Conservation (phyloP, 2,113 vertebrate genomes). For the Anoplopoma fimbria region DNA sequence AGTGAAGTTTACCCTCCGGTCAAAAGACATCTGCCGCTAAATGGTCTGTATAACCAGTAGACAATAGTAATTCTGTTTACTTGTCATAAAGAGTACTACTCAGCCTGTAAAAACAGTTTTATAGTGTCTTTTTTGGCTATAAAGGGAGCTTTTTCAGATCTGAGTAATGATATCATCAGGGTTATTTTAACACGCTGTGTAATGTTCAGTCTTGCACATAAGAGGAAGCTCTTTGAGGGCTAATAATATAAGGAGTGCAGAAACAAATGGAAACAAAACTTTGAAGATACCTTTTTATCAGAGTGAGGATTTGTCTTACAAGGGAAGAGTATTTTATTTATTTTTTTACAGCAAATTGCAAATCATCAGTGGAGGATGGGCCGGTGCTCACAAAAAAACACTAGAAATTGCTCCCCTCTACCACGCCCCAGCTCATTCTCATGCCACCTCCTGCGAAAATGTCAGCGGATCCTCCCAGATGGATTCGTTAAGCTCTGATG, state of each 20-base stretch:
- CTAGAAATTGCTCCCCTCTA: background rate
- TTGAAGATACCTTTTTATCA: background rate
- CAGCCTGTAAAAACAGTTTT: background rate
- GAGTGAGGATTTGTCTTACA: background rate
- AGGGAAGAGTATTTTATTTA: background rate
- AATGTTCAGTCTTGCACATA: background rate
- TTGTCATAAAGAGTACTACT: too few relatives aligned
- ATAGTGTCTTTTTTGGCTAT: background rate
- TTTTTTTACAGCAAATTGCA: conserved; percentile 5
- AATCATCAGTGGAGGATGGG: background rate
- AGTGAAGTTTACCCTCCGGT: conserved; percentile 5
- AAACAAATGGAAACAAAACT: background rate
- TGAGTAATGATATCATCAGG: background rate
- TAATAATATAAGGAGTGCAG: background rate
- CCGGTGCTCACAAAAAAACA: conserved; percentile 25
- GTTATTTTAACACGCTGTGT: background rate
- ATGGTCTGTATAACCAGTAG: background rate
- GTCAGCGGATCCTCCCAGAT: conserved; percentile 66
- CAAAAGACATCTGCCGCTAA: background rate
- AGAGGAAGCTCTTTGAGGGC: background rate
- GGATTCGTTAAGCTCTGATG: conserved; percentile 63
- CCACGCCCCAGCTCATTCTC: conserved; percentile 17
- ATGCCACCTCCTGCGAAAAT: conserved; percentile 63
- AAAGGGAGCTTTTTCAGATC: background rate
- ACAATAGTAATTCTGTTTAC: too few relatives aligned